Percentiles rank a stretch among this genome's conserved stretches.
Conservation (phyloP, 2,113 vertebrate genomes). For the Psilopsiagon aurifrons region DNA sequence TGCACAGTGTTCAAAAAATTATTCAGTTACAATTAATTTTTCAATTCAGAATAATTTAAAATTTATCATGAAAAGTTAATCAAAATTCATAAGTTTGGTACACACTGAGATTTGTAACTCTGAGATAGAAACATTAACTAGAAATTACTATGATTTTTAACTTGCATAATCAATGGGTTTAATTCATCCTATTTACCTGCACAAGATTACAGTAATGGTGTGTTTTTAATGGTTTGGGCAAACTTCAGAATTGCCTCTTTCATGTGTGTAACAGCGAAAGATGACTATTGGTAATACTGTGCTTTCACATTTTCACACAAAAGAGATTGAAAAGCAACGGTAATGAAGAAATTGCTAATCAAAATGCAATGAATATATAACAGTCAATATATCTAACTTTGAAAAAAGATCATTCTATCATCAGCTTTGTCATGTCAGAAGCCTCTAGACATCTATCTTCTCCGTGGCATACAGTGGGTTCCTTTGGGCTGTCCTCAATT, state of each 20-base stretch:
- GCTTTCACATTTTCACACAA: not conserved
- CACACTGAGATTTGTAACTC: not conserved
- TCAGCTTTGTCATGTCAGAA: not conserved
- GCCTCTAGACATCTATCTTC: not conserved
- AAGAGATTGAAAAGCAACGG: not conserved
- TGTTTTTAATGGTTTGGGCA: not conserved
- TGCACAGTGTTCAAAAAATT: constrained; percentile 49
- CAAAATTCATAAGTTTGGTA: not conserved
- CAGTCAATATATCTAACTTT: not conserved
- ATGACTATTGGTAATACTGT: not conserved
- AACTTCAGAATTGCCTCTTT: not conserved
- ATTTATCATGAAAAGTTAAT: constrained; percentile 53
- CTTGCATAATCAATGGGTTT: not conserved
- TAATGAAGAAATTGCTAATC: not conserved
- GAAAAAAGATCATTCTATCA: not conserved
- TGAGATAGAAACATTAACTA: not conserved
- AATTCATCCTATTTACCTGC: not conserved
- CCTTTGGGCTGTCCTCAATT: not conserved
- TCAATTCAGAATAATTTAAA: constrained; percentile 52
- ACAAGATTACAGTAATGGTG: not conserved
- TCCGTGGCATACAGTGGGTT: not conserved
- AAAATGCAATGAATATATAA: not conserved
- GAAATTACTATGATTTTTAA: not conserved
- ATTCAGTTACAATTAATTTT: constrained; percentile 65
- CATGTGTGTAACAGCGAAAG: not conserved